Evolutionary conservation across 2,797 vertebrate genomes (phyloP), one percentile per base, ranked within the genome.

Genomic region (Mus caroli): DNA sequence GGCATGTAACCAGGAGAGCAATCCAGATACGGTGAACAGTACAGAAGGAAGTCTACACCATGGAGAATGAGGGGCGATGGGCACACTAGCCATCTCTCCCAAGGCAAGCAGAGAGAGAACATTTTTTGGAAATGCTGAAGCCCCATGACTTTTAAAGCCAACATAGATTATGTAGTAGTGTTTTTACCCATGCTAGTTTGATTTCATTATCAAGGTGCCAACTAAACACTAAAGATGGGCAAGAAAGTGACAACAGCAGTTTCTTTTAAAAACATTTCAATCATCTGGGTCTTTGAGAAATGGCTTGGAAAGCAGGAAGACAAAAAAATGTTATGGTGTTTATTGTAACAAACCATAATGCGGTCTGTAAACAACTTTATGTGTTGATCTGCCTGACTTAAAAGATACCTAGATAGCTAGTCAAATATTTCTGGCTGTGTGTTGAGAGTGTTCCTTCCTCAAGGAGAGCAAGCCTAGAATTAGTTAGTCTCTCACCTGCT

Each of bases 81-180:
- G 17, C 3, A 14, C 1, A 60, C 6, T 1, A 40, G 54, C 73
- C 6, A 76, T 13, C 28, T 22, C 9, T 0, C 2, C 3, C 3
- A 56, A 86, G 2, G 19, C 2, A 34, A 43, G 22, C 0, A 83
- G 67, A 67, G 79, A 77, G 79, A n/a, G 37, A 58, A 54, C 50
- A 24, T 20, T 58, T 46, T 62, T 40, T 24, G 37, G 37, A 52
- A 75, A 34, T 67, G 37, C 3, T 3, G 46, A n/a, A n/a, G 71
- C 2, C 73, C 10, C 19, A 5, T 13, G 2, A 34, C 67, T 62
- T 37, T 52, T 60, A 31, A 69, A 19, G 80, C 43, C 28, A 5
- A 90, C 80, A 46, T 46, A 46, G 46, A 46, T 54, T 60, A 78
- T 3, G 20, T n/a, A 58, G 20, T n/a, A 58, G 26, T n/a, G n/a